Evolutionary conservation across 2,797 vertebrate species (phyloP).

Genomic region (Apogon talboti): DNA sequence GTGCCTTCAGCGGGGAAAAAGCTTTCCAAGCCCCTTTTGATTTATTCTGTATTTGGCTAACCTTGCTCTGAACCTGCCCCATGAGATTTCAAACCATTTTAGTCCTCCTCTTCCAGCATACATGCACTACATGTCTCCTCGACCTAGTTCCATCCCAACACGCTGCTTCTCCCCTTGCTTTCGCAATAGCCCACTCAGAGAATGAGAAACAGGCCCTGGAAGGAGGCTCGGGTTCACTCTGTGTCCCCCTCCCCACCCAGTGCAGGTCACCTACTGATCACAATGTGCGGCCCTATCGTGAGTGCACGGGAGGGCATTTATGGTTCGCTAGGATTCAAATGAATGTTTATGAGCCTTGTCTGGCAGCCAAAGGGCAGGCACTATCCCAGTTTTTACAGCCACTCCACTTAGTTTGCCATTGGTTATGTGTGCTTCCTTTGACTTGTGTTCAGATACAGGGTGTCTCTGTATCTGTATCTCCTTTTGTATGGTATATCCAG

Average conservation of each 20-base stretch:
- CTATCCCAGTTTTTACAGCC: conserved; percentile 67
- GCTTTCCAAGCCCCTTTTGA: conserved; percentile 81
- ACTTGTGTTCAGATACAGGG: conserved; percentile 48
- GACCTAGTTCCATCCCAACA: conserved; percentile 75
- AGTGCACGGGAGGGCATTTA: conserved; percentile 74
- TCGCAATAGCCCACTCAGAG: conserved; percentile 72
- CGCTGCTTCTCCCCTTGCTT: conserved; percentile 72
- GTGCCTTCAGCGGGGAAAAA: conserved; percentile 60
- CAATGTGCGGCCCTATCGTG: conserved; percentile 70
- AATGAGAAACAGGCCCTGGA: conserved; percentile 79
- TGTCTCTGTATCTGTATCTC: conserved; percentile 30
- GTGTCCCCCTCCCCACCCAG: conserved; percentile 35
- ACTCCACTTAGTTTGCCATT: conserved; percentile 57
- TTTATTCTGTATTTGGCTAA: conserved; percentile 98
- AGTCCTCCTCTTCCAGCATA: conserved; percentile 72
- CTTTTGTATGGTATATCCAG: conserved; percentile 23
- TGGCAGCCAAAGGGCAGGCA: conserved; percentile 72
- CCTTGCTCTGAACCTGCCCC: conserved; percentile 95
- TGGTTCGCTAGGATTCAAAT: conserved; percentile 73
- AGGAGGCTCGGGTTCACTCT: conserved; percentile 68
- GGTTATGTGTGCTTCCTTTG: conserved; percentile 48
- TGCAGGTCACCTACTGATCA: conserved; percentile 77
- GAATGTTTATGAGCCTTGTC: conserved; percentile 75
- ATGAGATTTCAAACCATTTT: conserved; percentile 84
- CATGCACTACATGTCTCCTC: conserved; percentile 73